A percentile compares a stretch with the other conserved stretches of the same genome.
These are phyloP conservation scores for Arctocebus calabarensis DNA, from an alignment of 2,797 vertebrate species.

Conservation along the genomic window DNA sequence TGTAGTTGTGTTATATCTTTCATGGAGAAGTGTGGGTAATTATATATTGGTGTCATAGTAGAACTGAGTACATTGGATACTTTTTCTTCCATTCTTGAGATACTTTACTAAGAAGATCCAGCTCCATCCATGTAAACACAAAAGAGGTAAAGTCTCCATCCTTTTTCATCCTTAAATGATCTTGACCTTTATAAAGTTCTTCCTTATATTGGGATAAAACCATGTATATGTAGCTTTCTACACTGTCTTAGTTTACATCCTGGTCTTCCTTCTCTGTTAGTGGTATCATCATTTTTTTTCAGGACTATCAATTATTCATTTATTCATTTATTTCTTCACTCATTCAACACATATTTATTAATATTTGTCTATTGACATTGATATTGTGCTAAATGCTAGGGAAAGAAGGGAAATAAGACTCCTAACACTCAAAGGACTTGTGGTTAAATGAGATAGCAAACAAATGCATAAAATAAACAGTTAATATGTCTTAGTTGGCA, in stretches of 20 bases:
- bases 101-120: too few species aligned
- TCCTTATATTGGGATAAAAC: not conserved
- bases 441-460: constrained; percentile 44
- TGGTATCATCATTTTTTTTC: not conserved
- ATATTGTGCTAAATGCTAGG: not conserved
- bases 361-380: not conserved
- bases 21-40: too few species aligned
- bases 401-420: constrained; percentile 25
- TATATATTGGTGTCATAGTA: too few species aligned
- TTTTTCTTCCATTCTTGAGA: too few species aligned
- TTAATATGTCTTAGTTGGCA: constrained; percentile 6
- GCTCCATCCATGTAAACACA: too few species aligned
- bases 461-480: not conserved
- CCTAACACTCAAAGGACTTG: not conserved
- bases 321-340: constrained; percentile 13
- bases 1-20: too few species aligned
- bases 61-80: too few species aligned
- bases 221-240: not conserved
- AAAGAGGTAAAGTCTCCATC: too few species aligned
- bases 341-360: not conserved
- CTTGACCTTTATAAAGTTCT: not conserved
- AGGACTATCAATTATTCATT: not conserved
- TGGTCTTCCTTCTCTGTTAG: not conserved
- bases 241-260: not conserved
- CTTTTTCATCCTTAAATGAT: not conserved